phyloP scores from a whole-genome alignment of 2,113 vertebrate genomes.

The Ahaetulla prasina region DNA sequence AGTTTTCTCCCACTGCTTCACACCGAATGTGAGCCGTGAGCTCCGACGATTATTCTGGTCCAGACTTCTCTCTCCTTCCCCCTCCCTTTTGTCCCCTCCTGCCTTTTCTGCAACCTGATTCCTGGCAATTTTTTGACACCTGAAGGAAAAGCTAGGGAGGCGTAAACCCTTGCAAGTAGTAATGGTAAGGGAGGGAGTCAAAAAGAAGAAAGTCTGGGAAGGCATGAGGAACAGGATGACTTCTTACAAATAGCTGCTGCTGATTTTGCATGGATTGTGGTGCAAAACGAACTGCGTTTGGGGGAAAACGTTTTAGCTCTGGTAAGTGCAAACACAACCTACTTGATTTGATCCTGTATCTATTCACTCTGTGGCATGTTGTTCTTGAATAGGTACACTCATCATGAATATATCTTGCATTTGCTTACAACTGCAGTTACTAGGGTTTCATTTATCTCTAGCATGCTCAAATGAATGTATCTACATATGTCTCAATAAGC shows the following conservation, averaged over 20 bases:
- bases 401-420: slow-evolving; percentile 41
- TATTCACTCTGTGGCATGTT: slow-evolving; percentile 2
- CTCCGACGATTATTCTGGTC: slow-evolving; percentile 48
- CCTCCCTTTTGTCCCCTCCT: slow-evolving; percentile 50
- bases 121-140: slow-evolving; percentile 63
- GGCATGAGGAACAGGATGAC: slow-evolving; percentile 50
- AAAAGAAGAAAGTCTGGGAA: slow-evolving; percentile 48
- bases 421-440: slow-evolving; percentile 16
- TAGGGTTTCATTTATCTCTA: background rate
- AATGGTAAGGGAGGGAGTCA: slow-evolving; percentile 30
- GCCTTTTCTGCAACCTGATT: slow-evolving; percentile 39
- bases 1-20: slow-evolving; percentile 40
- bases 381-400: background rate
- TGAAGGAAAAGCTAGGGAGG: slow-evolving; percentile 65
- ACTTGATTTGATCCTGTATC: slow-evolving; percentile 18
- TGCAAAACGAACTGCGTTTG: slow-evolving; percentile 62
- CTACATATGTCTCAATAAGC: slow-evolving; percentile 22
- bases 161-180: slow-evolving; percentile 40
- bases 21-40: slow-evolving; percentile 43
- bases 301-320: slow-evolving; percentile 39
- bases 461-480: background rate
- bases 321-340: slow-evolving; percentile 55
- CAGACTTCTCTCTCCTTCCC: background rate
- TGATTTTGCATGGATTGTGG: slow-evolving; percentile 74
- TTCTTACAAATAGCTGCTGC: slow-evolving; percentile 71